Evolutionary conservation across 35 echinoderm and acorn worm genomes (phyloP), one percentile per base, ranked within the genome.

Genomic region (Ptychodera flava): DNA sequence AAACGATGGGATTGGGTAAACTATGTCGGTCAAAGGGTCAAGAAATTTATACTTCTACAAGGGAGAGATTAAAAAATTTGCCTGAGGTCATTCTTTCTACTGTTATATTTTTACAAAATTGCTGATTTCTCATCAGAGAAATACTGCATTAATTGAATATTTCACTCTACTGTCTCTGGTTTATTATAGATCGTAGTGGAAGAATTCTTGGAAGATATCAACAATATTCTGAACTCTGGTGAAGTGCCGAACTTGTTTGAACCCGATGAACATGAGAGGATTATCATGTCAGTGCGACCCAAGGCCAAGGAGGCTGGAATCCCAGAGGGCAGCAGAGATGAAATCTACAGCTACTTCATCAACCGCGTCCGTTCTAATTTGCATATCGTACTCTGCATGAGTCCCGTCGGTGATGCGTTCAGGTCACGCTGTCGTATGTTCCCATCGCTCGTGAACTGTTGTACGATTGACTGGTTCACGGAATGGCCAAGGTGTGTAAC

Each of bases 381-480:
- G 6, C 95, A 98, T 81, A 98, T 98, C 31, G 95, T 98, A 88
- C 92, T 98, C 34, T 98, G 95, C 79, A 98, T 98, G 95, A 98
- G 95, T 86, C 95, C 95, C 22, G 95, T 94, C 28, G 95, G 92
- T 33, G 95, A 98, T 30, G 84, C 92, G 0, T 98, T 98, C 90
- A 35, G 95, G 16, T 77, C 95, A 2, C 79, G 95, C 0, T 98
- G 95, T 35, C 85, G 92, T 31, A 98, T 98, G 95, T 98, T 98
- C 84, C 95, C 95, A 16, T 98, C 95, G 0, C 80, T 98, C 31
- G 95, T 98, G 36, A 98, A 98, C 80, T 97, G 95, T 64, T 97
- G 95, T 75, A 97, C 95, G 77, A 97, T 97, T 79, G 95, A 97
- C 35, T 98, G 95, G 95, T 98, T 98, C 35, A 89, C 87, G 1